phyloP scores from a whole-genome alignment of 2,888 invertebrate species.

The Dryococelus australis region DNA sequence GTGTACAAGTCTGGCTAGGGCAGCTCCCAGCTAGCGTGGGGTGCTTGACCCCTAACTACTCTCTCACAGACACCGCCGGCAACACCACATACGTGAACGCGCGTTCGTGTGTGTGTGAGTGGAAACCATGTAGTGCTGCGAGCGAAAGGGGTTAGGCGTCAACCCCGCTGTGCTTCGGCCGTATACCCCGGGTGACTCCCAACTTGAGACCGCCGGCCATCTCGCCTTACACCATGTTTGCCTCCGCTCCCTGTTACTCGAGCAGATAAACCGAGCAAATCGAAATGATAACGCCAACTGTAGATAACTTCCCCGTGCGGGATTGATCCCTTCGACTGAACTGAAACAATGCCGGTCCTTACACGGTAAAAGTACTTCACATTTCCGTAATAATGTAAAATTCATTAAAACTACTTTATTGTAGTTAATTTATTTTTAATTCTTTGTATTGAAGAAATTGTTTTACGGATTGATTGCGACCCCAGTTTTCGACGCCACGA shows the following conservation, averaged over 20 bases:
- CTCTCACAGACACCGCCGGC: conserved; percentile 25
- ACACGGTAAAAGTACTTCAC: background rate
- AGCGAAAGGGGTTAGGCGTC: conserved; percentile 20
- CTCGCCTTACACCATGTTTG: background rate
- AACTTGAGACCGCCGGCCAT: background rate
- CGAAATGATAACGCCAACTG: background rate
- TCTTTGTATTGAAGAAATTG: no score
- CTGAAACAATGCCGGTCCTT: background rate
- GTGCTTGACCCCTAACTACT: conserved; percentile 41
- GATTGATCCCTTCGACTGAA: background rate
- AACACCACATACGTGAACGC: conserved; percentile 3
- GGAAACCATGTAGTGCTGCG: conserved; percentile 3
- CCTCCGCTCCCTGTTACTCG: conserved; percentile 16
- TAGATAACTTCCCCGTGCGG: background rate
- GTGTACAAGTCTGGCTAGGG: conserved; percentile 39
- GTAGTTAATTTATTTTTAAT: background rate
- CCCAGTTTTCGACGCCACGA: no score
- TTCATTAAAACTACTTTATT: background rate
- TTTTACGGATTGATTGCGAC: no score
- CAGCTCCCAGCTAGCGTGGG: conserved; percentile 39
- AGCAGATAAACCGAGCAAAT: conserved; percentile 2
- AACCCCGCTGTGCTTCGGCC: conserved; percentile 3
- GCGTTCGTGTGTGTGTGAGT: background rate
- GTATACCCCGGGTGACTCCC: background rate
- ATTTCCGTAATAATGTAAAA: background rate